phyloP scores from a whole-genome alignment of 2,888 invertebrate species.

The Eupithecia inturbata region DNA sequence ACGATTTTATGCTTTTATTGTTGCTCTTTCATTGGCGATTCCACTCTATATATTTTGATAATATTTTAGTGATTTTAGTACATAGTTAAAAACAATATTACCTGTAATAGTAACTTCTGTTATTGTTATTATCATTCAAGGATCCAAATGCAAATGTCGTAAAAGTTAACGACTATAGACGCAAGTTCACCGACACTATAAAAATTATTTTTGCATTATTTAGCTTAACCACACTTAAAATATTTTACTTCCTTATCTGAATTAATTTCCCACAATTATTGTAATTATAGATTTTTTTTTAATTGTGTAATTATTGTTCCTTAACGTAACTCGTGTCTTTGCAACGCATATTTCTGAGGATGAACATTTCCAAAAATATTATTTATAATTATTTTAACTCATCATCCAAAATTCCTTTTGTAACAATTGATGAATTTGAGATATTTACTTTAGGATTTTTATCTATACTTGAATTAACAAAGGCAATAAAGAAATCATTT shows the following conservation, averaged over 20 bases:
- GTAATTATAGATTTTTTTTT: too few species aligned
- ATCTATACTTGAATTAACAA: background rate
- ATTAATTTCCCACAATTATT: background rate
- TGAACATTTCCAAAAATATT: background rate
- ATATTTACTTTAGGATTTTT: background rate
- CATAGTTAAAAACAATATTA: background rate
- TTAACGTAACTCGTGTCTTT: background rate
- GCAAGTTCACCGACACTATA: background rate
- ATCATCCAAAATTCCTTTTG: background rate
- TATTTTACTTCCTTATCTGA: background rate
- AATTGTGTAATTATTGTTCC: too few species aligned
- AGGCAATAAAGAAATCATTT: background rate
- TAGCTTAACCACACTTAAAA: background rate
- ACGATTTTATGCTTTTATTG: constrained; percentile 77
- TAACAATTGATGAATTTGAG: background rate
- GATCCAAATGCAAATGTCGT: background rate
- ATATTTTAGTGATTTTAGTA: constrained; percentile 45
- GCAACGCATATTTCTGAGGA: background rate
- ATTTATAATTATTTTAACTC: background rate
- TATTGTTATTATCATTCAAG: background rate
- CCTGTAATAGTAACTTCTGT: background rate
- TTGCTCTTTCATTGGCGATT: constrained; percentile 66
- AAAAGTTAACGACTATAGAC: background rate
- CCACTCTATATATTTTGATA: constrained; percentile 53
- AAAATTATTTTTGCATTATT: background rate